A percentile compares a stretch with the other conserved stretches of the same genome.
phyloP scores from a whole-genome alignment of 35 echinoderm and acorn worm species.

The Anneissia japonica region DNA sequence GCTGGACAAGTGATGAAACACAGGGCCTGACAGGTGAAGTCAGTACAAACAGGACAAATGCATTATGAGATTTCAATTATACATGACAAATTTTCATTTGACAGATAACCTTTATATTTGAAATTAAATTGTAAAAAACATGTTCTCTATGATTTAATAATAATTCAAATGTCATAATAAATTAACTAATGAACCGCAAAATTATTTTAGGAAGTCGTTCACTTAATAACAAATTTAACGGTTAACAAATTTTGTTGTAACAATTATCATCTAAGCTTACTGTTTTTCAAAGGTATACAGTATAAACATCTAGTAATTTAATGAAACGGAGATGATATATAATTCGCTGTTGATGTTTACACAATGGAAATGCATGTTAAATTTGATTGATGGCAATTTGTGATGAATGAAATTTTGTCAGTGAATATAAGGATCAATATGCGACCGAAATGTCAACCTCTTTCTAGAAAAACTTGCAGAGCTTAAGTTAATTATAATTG shows the following conservation, averaged over 20 bases:
- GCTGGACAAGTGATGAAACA: neutral
- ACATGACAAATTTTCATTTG: neutral
- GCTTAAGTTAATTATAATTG: neutral
- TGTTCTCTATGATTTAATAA: no score
- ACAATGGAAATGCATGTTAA: neutral
- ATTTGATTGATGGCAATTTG: neutral
- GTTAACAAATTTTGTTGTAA: no score
- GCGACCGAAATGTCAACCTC: neutral
- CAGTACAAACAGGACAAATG: neutral
- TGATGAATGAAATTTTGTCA: neutral
- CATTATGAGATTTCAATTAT: neutral
- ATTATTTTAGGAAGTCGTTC: no score
- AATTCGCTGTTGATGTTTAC: neutral
- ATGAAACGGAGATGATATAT: no score
- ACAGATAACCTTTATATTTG: no score
- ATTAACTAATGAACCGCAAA: no score
- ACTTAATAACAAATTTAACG: no score
- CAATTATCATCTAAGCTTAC: no score
- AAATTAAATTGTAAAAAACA: no score
- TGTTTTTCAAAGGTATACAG: no score
- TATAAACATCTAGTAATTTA: no score
- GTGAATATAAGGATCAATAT: neutral
- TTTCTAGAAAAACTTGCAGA: neutral
- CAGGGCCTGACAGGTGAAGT: neutral
- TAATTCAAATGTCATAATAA: no score